Conservation (phyloP, 2,888 invertebrate species). For the Cerastoderma edule region DNA sequence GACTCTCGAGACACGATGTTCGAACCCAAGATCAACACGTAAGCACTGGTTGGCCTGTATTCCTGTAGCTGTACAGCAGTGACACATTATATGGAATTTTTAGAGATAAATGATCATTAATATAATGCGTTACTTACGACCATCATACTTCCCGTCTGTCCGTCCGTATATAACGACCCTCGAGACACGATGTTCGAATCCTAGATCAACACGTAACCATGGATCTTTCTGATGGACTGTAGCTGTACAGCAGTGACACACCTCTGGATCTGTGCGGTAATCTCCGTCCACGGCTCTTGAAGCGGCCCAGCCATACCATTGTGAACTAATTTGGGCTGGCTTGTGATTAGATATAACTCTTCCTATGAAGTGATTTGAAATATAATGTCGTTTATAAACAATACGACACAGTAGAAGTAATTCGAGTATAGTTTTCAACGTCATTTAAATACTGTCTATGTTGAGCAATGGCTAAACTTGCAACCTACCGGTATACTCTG, state of each 20-base stretch:
- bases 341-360: slow-evolving; percentile 4
- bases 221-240: neutral
- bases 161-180: slow-evolving; percentile 16
- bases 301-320: neutral
- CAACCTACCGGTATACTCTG: too few relatives aligned
- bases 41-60: too few relatives aligned
- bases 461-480: too few relatives aligned
- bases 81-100: too few relatives aligned
- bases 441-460: too few relatives aligned
- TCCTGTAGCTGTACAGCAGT: too few relatives aligned
- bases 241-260: slow-evolving; percentile 7
- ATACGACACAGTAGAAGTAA: too few relatives aligned
- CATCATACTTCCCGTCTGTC: slow-evolving; percentile 7
- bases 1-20: too few relatives aligned
- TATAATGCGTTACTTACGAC: slow-evolving; percentile 9
- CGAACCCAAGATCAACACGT: too few relatives aligned
- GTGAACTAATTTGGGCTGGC: neutral
- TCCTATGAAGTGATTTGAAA: slow-evolving; percentile 4
- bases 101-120: too few relatives aligned
- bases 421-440: too few relatives aligned
- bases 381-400: too few relatives aligned
- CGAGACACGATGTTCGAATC: neutral
- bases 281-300: slow-evolving; percentile 3
- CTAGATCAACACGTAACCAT: neutral
- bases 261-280: neutral